Conservation (phyloP, 2,113 vertebrate genomes). For the Hippolais icterina region DNA sequence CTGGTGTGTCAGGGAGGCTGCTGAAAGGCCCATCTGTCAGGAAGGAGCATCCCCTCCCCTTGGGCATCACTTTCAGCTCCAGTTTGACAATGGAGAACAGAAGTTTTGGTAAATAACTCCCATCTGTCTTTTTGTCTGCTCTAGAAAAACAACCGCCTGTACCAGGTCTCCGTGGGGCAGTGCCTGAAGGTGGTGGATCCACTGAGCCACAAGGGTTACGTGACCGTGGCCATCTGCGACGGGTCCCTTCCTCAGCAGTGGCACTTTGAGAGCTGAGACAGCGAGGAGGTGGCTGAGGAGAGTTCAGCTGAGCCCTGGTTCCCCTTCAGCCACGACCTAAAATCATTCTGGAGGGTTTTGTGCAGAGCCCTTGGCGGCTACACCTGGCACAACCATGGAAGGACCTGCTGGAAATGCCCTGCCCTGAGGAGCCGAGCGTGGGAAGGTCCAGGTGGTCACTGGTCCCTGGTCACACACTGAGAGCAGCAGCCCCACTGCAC, state of each 20-base stretch:
- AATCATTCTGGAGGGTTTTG: neutral
- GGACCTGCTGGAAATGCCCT: neutral
- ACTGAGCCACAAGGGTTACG: conserved; percentile 79
- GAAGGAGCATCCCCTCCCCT: neutral
- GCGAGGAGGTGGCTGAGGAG: neutral
- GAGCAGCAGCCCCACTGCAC: neutral
- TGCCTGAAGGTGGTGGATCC: conserved; percentile 83
- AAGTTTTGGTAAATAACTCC: neutral
- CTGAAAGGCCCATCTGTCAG: neutral
- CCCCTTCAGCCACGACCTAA: neutral
- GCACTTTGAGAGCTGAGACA: conserved; percentile 80
- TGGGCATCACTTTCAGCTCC: neutral
- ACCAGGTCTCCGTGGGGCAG: conserved; percentile 95
- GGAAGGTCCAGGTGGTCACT: neutral
- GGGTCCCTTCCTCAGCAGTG: conserved; percentile 86
- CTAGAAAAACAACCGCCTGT: conserved; percentile 88
- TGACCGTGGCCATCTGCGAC: conserved; percentile 92
- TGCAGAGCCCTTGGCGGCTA: neutral
- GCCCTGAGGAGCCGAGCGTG: neutral
- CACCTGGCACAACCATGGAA: neutral
- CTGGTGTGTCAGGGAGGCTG: neutral
- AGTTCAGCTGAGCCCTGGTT: neutral
- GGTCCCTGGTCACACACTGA: neutral
- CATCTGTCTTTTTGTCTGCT: neutral
- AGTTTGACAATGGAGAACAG: neutral